Percentiles rank a stretch among this genome's conserved stretches.
Evolutionary conservation across 2,797 vertebrate genomes (phyloP).

Genomic region (Enteromius trimaculatus): DNA sequence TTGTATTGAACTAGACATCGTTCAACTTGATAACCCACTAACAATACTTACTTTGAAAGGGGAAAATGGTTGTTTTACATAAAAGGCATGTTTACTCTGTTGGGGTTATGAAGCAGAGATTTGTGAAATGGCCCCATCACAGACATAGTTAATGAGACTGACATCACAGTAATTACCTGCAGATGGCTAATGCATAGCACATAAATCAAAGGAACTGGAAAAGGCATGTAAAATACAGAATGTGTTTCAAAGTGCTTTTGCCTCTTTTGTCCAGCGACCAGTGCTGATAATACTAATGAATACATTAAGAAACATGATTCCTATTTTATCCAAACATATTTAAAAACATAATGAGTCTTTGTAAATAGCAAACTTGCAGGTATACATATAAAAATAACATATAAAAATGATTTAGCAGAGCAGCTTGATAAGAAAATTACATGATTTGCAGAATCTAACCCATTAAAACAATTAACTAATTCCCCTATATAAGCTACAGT

Average conservation of each 20-base stretch:
- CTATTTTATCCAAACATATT: not conserved
- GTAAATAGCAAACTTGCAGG: not conserved
- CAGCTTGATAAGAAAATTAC: not conserved
- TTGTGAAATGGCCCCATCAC: not conserved
- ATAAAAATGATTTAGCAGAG: not conserved
- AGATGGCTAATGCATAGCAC: constrained; percentile 19
- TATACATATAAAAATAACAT: too few relatives aligned
- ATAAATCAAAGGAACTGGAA: not conserved
- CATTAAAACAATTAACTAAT: constrained; percentile 18
- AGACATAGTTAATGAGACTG: constrained; percentile 14
- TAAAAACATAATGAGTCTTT: not conserved
- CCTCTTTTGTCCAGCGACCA: not conserved
- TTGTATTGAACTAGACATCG: not conserved
- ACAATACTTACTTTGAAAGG: constrained; percentile 24
- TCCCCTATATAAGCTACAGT: not conserved
- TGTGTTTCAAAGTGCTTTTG: not conserved
- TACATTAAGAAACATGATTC: not conserved
- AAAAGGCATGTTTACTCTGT: constrained; percentile 22
- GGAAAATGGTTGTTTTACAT: not conserved
- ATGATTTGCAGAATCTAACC: constrained; percentile 1
- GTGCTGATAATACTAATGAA: not conserved
- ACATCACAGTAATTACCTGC: constrained; percentile 9
- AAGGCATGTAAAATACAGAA: not conserved
- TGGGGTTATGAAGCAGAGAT: constrained; percentile 6
- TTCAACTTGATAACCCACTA: constrained; percentile 42